A percentile compares a stretch with the other conserved stretches of the same genome.
These are phyloP conservation scores for Hylaeus volcanicus DNA, from an alignment of 1,140 invertebrate species.

Conservation along the genomic window DNA sequence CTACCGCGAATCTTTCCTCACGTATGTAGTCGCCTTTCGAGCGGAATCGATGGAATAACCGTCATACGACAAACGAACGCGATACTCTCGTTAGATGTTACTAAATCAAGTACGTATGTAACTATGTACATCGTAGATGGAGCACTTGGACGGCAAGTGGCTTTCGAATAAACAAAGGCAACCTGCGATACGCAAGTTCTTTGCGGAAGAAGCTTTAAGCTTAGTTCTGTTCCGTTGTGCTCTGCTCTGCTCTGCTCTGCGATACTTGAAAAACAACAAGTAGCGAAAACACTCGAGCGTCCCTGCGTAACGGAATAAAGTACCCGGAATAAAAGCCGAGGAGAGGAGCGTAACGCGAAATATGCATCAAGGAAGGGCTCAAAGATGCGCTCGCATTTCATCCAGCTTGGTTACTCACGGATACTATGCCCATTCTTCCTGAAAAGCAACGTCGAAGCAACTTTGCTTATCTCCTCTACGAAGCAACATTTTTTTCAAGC, in stretches of 20 bases:
- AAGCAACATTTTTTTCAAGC: not conserved
- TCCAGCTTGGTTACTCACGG: not conserved
- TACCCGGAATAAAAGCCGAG: not conserved
- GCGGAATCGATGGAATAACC: too few species aligned
- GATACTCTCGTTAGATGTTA: not conserved
- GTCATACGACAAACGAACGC: not conserved
- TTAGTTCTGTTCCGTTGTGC: too few species aligned
- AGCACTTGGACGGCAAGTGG: slow-evolving; percentile 14
- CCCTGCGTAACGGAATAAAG: slow-evolving; percentile 15
- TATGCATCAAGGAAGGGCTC: not conserved
- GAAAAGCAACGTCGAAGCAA: not conserved
- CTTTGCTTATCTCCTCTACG: not conserved
- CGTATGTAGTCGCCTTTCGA: too few species aligned
- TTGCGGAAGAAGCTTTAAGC: too few species aligned
- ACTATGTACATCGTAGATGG: not conserved
- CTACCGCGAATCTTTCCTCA: too few species aligned
- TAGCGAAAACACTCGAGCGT: slow-evolving; percentile 45
- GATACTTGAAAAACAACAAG: slow-evolving; percentile 34
- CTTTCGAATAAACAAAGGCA: not conserved
- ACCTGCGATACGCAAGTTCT: too few species aligned
- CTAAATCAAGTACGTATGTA: too few species aligned
- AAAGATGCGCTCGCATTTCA: not conserved
- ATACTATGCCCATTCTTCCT: too few species aligned
- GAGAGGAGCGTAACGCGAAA: not conserved
- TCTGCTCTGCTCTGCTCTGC: too few species aligned